Percentiles rank a stretch among this genome's conserved stretches.
Evolutionary conservation across 2,113 vertebrate species (phyloP).

Genomic region (Vanacampus margaritifer): DNA sequence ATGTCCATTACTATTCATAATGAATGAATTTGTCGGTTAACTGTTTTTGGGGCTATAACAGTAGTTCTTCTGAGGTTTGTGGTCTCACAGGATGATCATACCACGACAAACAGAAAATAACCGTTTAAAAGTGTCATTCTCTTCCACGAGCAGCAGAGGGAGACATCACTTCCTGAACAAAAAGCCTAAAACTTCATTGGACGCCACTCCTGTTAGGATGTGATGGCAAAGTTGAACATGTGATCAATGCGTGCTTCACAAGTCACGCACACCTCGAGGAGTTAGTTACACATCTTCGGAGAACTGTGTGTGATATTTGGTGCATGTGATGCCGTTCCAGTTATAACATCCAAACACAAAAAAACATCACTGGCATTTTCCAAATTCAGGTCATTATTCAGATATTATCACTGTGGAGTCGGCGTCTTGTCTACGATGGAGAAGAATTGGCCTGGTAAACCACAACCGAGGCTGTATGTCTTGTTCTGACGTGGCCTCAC

Average conservation of each 20-base stretch:
- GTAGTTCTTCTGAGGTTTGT: neutral
- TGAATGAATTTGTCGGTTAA: neutral
- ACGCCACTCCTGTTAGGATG: neutral
- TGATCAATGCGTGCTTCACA: neutral
- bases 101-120: neutral
- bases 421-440: neutral
- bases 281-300: neutral
- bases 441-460: neutral
- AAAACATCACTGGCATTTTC: neutral
- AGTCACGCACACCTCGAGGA: neutral
- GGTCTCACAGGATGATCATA: neutral
- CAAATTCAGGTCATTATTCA: neutral
- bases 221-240: neutral
- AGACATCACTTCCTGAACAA: neutral
- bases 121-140: neutral
- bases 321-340: neutral
- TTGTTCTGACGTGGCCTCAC: conserved; percentile 1
- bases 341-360: neutral
- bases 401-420: neutral
- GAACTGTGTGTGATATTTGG: neutral
- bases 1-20: neutral
- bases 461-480: conserved; percentile 29
- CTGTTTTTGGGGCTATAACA: neutral
- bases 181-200: neutral
- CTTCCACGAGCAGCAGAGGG: neutral